Evolutionary conservation across 2,797 vertebrate genomes (phyloP), one percentile per base, ranked within the genome.

Genomic region (Ibycter americanus): DNA sequence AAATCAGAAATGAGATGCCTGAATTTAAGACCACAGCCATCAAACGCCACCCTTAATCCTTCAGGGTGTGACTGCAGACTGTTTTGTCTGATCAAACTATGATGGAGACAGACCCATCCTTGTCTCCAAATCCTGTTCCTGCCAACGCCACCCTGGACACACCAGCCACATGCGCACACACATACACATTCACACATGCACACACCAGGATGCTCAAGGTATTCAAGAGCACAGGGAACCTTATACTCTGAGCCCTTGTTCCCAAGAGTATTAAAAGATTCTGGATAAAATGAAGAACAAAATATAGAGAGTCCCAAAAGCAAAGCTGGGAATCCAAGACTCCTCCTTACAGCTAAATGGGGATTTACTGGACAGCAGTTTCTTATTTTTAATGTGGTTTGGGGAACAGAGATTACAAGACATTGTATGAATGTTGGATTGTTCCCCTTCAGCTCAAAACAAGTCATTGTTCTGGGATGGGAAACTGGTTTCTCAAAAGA

Each of bases 401-500:
- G 49, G 55, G 42, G 74, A 95, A 73, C 51, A 56, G 42, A 95
- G 89, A 91, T 96, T 85, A 89, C 89, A 91, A 87, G 90, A 96
- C 83, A 83, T 0, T 71, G 44, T 23, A 89, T 63, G 89, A 96
- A 87, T 80, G 63, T 83, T 11, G 9, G 74, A 85, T 91, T 94
- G 84, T 80, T 92, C 36, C 67, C 8, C 40, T 84, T 73, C 74
- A 67, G 70, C 66, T 91, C 81, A 87, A 95, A 95, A 88, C 54
- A 91, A 78, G 65, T 55, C 82, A 91, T 95, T 95, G 89, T 95
- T 89, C 61, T 79, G 54, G 54, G 87, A 91, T 76, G 79, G 79
- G 40, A 96, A 91, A 83, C 54, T 81, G 79, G 54, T 93, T 96
- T 94, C 79, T 92, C 56, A 86, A 88, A 94, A 93, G 87, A 90